phyloP scores from a whole-genome alignment of 1,140 invertebrate species.

The Apis mellifera region Amel_HAv3.1 CM009935.2:7743001-7743500 shows the following conservation, averaged over 20 bases:
- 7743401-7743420: background rate
- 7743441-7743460: background rate
- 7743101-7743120: slow-evolving; percentile 33
- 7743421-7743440: background rate
- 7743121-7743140: background rate
- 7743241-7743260: background rate
- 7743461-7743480: background rate
- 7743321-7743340: background rate
- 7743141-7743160: background rate
- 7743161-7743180: background rate
- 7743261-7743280: background rate
- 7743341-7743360: background rate
- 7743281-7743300: background rate
- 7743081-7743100: slow-evolving; percentile 24
- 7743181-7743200: background rate
- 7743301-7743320: background rate
- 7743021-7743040: slow-evolving; percentile 65
- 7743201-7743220: no score
- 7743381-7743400: slow-evolving; percentile 5
- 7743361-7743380: slow-evolving; percentile 9
- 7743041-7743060: slow-evolving; percentile 54
- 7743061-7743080: slow-evolving; percentile 49
- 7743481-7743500: background rate
- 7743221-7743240: no score
- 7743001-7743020: slow-evolving; percentile 63